Base-by-base conservation (phyloP, 2,113 vertebrate genomes). In the Planiliza haematocheilus region DNA sequence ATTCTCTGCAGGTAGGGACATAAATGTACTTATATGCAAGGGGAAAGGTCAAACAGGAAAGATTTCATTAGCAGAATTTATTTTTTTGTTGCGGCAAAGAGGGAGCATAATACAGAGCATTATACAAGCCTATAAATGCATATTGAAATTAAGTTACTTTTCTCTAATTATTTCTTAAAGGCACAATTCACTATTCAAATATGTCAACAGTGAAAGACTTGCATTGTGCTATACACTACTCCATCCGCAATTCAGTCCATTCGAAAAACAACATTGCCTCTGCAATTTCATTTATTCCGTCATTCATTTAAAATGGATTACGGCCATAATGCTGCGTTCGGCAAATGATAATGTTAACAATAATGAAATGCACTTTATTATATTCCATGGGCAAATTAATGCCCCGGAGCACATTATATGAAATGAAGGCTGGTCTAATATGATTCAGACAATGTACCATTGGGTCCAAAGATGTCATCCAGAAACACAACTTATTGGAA, bases 341-440 rank as follows among this genome's bases (percentile, higher is more conserved):
- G 67, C 72, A 81, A 80, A 85, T 77, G 52, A 69, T 73, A 24
- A 78, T 64, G 37, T 62, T 65, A 74, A 86, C 81, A 84, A 84
- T 85, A 82, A 86, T 63, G 73, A 77, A 88, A 79, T 46, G 69
- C 50, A 70, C 57, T 79, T 84, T 58, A 84, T 85, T 85, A 73
- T 88, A 34, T 73, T 78, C 48, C 51, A 56, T 1, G 60, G 65
- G 55, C 59, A 85, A 86, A 89, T 83, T 57, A 80, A 80, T 81
- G 81, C 69, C 77, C 79, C 34, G 9, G 66, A 68, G 51, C 9
- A 21, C 59, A 81, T 83, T 82, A 66, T 85, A 74, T 63, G 57
- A 85, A 89, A 87, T 64, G 55, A 83, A 85, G 75, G 74, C 59
- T 77, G 24, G 24, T 55, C 43, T 65, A 78, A 80, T 67, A 67